Percentiles rank a stretch among this genome's conserved stretches.
Evolutionary conservation across 2,113 vertebrate genomes (phyloP).

Genomic region (Macroglossus sobrinus): DNA sequence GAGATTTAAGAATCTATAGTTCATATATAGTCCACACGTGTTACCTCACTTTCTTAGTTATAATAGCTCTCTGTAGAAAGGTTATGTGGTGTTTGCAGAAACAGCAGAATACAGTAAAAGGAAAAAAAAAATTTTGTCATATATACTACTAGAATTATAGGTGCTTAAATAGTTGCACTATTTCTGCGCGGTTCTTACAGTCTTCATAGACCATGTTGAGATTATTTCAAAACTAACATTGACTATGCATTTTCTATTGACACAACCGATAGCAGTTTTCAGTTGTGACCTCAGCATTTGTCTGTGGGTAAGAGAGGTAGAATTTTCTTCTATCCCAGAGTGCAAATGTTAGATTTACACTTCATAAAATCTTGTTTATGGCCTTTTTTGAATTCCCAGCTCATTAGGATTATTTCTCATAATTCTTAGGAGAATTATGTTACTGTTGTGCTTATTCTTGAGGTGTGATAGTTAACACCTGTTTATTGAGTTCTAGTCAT

Average conservation of each 20-base stretch:
- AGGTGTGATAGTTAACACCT: neutral
- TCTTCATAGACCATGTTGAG: neutral
- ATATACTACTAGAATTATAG: neutral
- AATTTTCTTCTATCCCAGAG: neutral
- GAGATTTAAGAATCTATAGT: neutral
- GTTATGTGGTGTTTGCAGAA: neutral
- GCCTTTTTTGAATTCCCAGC: neutral
- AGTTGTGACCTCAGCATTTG: conserved; percentile 48
- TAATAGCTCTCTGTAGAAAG: neutral
- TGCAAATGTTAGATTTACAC: neutral
- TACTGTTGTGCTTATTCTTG: neutral
- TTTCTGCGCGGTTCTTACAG: conserved; percentile 47
- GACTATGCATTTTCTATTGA: neutral
- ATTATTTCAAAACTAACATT: conserved; percentile 37
- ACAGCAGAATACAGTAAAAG: neutral
- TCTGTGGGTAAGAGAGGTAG: conserved; percentile 37
- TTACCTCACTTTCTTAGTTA: neutral
- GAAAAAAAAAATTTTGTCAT: neutral
- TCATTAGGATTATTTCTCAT: neutral
- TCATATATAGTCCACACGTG: neutral
- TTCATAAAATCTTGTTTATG: neutral
- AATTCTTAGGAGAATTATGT: conserved; percentile 23
- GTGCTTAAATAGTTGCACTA: neutral
- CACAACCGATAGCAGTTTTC: conserved; percentile 26
- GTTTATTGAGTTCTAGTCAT: conserved; percentile 1